These are phyloP conservation scores for Calephelis virginiensis DNA, from an alignment of 1,140 invertebrate species.

Conservation along the genomic window DNA sequence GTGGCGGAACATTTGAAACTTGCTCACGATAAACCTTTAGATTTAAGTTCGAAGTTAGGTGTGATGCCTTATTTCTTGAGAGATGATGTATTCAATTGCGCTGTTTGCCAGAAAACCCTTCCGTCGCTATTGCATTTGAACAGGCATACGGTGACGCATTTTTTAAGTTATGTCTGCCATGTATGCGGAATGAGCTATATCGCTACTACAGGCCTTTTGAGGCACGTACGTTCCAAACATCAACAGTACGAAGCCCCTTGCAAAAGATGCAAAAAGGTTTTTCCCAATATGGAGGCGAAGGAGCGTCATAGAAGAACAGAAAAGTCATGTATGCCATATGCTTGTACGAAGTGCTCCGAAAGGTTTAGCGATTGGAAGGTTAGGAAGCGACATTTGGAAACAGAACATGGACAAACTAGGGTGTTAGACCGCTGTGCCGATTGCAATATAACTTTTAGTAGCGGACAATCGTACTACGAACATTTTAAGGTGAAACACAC, in stretches of 20 bases:
- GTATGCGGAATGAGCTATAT: conserved; percentile 65
- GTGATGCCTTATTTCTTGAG: conserved; percentile 59
- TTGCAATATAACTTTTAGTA: conserved; percentile 53
- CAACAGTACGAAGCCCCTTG: conserved; percentile 57
- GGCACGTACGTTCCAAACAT: conserved; percentile 57
- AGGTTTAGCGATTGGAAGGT: conserved; percentile 58
- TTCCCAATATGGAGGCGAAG: conserved; percentile 62
- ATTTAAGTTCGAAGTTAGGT: conserved; percentile 48
- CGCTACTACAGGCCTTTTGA: conserved; percentile 51
- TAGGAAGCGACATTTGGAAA: conserved; percentile 56
- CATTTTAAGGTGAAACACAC: conserved; percentile 63
- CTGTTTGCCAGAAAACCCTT: conserved; percentile 53
- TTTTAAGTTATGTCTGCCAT: conserved; percentile 59
- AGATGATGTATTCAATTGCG: conserved; percentile 49
- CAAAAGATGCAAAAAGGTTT: conserved; percentile 51
- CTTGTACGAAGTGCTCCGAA: conserved; percentile 57
- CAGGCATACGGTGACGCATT: conserved; percentile 63
- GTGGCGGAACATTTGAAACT: conserved; percentile 44
- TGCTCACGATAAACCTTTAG: conserved; percentile 40
- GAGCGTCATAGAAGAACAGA: conserved; percentile 52
- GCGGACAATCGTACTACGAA: conserved; percentile 53
- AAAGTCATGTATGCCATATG: conserved; percentile 63
- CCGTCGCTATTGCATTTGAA: conserved; percentile 61
- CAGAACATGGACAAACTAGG: conserved; percentile 45
- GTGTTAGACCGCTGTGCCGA: conserved; percentile 50